Evolutionary conservation across 2,888 invertebrate species (phyloP), one percentile per base, ranked within the genome.

Genomic region (Chesias legatella): DNA sequence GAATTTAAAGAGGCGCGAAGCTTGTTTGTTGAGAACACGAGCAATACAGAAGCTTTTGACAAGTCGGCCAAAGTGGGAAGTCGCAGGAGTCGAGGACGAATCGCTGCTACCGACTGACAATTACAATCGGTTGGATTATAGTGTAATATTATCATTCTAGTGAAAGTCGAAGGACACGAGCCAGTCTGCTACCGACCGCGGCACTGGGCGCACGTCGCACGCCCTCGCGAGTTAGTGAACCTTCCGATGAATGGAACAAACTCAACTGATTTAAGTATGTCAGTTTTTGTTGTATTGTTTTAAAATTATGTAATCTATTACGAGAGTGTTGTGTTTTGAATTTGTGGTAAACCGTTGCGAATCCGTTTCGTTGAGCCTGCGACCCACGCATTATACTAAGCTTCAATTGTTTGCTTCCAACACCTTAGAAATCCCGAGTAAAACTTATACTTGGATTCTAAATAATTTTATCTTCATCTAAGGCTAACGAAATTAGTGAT

Each of bases 161-260:
- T 83, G 82, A 83, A 83, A 83, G 82, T 80, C 73, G 82, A 81
- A 82, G 83, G 83, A 80, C 83, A 71, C 64, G 29, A 37, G 58
- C 42, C 74, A 81, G 82, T 81, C 66, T 64, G 68, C 60, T 63
- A 56, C 58, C 64, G 67, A 71, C 66, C 59, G 58, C 53, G 44
- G 54, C 50, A 30, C 42, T 33, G 58, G 30, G 43, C 48, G 56
- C 55, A 62, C 54, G 53, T 29, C 54, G 53, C 31, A 27, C 33
- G 43, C 32, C 27, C 5, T 10, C 54, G 54, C 51, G 54, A 49
- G 49, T 54, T 43, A 37, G 17, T 41, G 45, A 45, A 43, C 56
- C 47, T 51, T 35, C 33, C 62, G 60, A 61, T 46, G 48, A 49
- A 51, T 51, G 51, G 47, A 54, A 51, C 31, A 56, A 46, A 65